Percentiles rank a stretch among this genome's conserved stretches.
phyloP scores from a whole-genome alignment of 2,797 vertebrate species.

The Malurus splendens region DNA sequence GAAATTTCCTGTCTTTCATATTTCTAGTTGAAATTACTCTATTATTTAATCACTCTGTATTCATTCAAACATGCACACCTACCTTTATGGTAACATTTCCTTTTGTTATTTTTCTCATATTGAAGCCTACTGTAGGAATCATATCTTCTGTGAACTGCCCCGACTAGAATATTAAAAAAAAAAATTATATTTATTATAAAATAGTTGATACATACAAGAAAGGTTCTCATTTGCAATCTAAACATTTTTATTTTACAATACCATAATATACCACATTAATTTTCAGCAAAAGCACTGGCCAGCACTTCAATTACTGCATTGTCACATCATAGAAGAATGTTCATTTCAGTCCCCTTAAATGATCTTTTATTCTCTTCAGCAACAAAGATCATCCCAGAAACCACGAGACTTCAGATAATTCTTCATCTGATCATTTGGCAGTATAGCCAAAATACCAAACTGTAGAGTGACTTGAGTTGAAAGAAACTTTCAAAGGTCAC shows the following conservation, averaged over 20 bases:
- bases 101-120: slow-evolving; percentile 70
- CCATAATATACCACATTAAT: background rate
- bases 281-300: background rate
- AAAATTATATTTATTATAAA: background rate
- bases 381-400: slow-evolving; percentile 4
- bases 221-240: background rate
- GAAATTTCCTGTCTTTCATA: background rate
- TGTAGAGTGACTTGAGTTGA: background rate
- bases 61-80: background rate
- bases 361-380: slow-evolving; percentile 21
- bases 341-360: background rate
- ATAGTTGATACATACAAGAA: background rate
- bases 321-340: background rate
- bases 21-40: background rate
- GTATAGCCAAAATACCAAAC: background rate
- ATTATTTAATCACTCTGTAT: background rate
- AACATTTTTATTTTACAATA: background rate
- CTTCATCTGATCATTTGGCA: background rate
- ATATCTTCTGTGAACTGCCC: slow-evolving; percentile 66
- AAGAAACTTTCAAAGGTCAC: background rate
- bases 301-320: slow-evolving; percentile 15
- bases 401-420: background rate
- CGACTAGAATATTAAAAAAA: slow-evolving; percentile 36
- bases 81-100: slow-evolving; percentile 69
- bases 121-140: slow-evolving; percentile 68